Evolutionary conservation across 1,140 invertebrate species (phyloP).

Genomic region (Gryllus bimaculatus): DNA sequence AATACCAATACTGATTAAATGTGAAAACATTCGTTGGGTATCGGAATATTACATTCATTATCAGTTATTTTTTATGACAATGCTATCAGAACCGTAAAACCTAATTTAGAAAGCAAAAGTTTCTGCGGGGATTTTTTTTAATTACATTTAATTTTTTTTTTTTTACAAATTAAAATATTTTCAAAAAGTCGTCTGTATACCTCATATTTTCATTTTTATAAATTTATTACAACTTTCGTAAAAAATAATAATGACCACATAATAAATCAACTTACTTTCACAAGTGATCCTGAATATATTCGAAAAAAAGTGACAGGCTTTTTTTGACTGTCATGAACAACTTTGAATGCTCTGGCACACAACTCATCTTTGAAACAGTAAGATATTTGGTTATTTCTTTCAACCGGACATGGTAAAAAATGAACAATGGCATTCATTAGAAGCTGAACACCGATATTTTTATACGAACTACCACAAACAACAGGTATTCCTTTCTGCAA

Average conservation of each 20-base stretch:
- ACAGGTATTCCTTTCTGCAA: conserved; percentile 60
- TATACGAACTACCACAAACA: conserved; percentile 85
- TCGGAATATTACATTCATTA: conserved; percentile 61
- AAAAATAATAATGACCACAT: neutral
- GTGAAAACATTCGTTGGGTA: no score
- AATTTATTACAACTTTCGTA: no score
- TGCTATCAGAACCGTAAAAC: conserved; percentile 81
- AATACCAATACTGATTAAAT: no score
- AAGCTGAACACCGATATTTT: conserved; percentile 86
- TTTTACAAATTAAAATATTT: no score
- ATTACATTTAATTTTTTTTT: no score
- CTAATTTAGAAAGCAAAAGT: conserved; percentile 84
- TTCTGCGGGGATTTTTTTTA: conserved; percentile 55
- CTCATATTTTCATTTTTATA: no score
- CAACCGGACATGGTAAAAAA: conserved; percentile 73
- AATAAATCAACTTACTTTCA: conserved; percentile 13
- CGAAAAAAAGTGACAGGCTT: conserved; percentile 82
- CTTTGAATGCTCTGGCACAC: conserved; percentile 82
- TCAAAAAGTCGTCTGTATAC: no score
- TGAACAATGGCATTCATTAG: conserved; percentile 75
- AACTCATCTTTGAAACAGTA: conserved; percentile 47
- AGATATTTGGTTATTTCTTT: conserved; percentile 47
- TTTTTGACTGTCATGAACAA: conserved; percentile 79
- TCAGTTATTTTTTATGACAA: conserved; percentile 94
- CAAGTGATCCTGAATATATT: conserved; percentile 65